A percentile compares a stretch with the other conserved stretches of the same genome.
Conservation (phyloP, 2,888 invertebrate species). For the Apeira syringaria region DNA sequence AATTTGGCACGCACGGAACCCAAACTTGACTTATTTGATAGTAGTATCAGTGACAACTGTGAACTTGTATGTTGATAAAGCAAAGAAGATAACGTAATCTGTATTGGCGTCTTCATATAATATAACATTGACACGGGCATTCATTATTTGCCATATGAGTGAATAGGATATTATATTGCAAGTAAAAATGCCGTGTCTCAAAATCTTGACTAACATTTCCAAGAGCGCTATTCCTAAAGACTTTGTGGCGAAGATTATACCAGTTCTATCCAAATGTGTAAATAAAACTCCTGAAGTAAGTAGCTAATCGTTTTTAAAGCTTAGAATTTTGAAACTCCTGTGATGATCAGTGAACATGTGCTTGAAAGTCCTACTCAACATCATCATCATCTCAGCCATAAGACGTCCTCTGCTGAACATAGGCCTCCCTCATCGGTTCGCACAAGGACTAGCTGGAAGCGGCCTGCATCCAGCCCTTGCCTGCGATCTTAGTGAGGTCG, state of each 20-base stretch:
- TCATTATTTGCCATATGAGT: neutral
- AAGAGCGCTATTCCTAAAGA: slow-evolving; percentile 50
- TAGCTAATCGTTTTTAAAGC: too few species aligned
- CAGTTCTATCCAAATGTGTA: slow-evolving; percentile 43
- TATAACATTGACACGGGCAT: neutral
- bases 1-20: too few species aligned
- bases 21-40: too few species aligned
- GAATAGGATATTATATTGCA: neutral
- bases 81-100: neutral
- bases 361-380: too few species aligned
- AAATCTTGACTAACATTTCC: slow-evolving; percentile 58
- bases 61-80: neutral
- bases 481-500: too few species aligned
- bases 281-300: slow-evolving; percentile 48
- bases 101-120: neutral
- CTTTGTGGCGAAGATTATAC: slow-evolving; percentile 54
- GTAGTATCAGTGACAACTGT: neutral
- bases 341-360: too few species aligned
- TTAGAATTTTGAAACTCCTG: too few species aligned
- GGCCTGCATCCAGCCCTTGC: too few species aligned
- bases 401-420: too few species aligned
- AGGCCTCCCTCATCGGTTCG: too few species aligned
- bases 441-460: too few species aligned
- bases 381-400: too few species aligned
- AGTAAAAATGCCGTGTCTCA: slow-evolving; percentile 60